These are phyloP conservation scores for Conchocele bisecta DNA, from an alignment of 2,888 invertebrate species.

Conservation along the genomic window DNA sequence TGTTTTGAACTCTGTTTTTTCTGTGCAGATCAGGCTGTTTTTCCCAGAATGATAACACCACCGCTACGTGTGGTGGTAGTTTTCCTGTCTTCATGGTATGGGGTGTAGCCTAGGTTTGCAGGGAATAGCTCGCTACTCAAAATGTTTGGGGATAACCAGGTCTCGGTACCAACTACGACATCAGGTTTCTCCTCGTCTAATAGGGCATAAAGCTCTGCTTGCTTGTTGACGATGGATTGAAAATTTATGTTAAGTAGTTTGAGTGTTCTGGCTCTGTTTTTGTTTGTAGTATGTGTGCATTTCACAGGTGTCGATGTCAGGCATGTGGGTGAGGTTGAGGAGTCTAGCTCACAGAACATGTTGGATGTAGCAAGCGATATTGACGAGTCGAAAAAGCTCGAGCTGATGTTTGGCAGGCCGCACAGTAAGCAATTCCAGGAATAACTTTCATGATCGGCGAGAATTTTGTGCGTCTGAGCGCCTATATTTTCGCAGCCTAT, in stretches of 20 bases:
- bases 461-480: not conserved
- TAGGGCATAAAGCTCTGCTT: not conserved
- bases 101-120: not conserved
- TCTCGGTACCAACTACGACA: slow-evolving; percentile 4
- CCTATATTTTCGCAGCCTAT: slow-evolving; percentile 7
- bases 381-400: not conserved
- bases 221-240: slow-evolving; percentile 1
- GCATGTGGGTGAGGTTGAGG: not conserved
- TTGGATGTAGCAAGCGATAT: not conserved
- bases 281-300: not conserved
- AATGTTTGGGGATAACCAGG: not conserved
- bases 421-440: slow-evolving; percentile 12
- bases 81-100: not conserved
- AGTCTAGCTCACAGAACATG: not conserved
- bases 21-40: not conserved
- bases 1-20: not conserved
- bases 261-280: not conserved
- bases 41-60: not conserved
- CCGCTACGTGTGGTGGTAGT: not conserved
- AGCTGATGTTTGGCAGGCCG: slow-evolving; percentile 14
- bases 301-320: slow-evolving; percentile 4
- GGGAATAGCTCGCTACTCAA: slow-evolving; percentile 1
- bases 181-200: not conserved
- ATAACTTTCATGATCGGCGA: slow-evolving; percentile 12
- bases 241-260: slow-evolving; percentile 4